A percentile compares a stretch with the other conserved stretches of the same genome.
Conservation (phyloP, 2,797 vertebrate genomes). For the Helarctos malayanus region DNA sequence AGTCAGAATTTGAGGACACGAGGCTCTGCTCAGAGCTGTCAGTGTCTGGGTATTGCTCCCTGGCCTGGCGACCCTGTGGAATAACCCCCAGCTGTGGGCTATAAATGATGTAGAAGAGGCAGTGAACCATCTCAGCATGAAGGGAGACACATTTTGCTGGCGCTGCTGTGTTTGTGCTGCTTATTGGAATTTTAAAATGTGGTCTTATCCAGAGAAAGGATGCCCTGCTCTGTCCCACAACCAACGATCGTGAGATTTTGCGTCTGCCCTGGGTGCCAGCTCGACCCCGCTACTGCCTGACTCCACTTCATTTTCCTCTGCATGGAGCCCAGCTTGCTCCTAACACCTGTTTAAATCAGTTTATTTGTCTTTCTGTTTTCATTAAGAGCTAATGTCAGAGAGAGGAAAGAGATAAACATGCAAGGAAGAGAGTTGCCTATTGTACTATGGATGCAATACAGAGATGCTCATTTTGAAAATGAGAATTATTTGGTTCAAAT, state of each 20-base stretch:
- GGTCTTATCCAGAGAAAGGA: slow-evolving; percentile 70
- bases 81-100: slow-evolving; percentile 66
- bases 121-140: slow-evolving; percentile 74
- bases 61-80: neutral
- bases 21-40: slow-evolving; percentile 59
- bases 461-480: slow-evolving; percentile 81
- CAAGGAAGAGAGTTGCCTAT: slow-evolving; percentile 79
- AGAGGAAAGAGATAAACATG: slow-evolving; percentile 82
- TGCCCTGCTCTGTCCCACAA: slow-evolving; percentile 19
- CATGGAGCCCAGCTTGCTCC: slow-evolving; percentile 16
- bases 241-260: neutral
- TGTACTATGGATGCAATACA: slow-evolving; percentile 66
- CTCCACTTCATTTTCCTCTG: slow-evolving; percentile 43
- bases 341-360: slow-evolving; percentile 79
- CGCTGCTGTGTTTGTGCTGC: slow-evolving; percentile 70
- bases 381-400: slow-evolving; percentile 86
- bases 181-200: slow-evolving; percentile 78
- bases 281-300: slow-evolving; percentile 4
- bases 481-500: slow-evolving; percentile 77
- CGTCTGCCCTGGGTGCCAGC: neutral
- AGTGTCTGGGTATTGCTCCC: slow-evolving; percentile 42
- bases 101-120: slow-evolving; percentile 82
- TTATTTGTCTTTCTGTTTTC: slow-evolving; percentile 86
- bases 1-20: neutral
- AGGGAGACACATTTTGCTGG: slow-evolving; percentile 63